These are phyloP conservation scores for Eurosta solidaginis DNA, from an alignment of 1,140 invertebrate genomes.

Conservation along the genomic window DNA sequence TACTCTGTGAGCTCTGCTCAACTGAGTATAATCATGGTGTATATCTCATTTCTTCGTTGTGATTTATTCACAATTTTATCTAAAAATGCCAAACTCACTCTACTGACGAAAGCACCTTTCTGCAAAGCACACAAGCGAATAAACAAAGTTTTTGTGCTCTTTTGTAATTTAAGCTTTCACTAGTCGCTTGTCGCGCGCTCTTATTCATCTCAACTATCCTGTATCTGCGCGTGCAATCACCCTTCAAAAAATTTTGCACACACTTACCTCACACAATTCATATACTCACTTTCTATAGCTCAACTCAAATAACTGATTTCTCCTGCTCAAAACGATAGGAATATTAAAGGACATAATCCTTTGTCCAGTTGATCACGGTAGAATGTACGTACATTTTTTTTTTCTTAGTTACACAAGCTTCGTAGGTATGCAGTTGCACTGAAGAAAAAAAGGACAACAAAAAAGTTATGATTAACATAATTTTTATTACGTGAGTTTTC, in stretches of 20 bases:
- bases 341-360: slow-evolving; percentile 24
- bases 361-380: slow-evolving; percentile 3
- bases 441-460: slow-evolving; percentile 41
- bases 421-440: background rate
- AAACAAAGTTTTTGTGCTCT: too few species aligned
- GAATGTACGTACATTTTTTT: background rate
- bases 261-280: background rate
- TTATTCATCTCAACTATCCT: background rate
- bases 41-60: slow-evolving; percentile 16
- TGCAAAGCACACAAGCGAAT: background rate
- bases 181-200: background rate
- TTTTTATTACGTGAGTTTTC: slow-evolving; percentile 60
- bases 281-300: background rate
- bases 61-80: slow-evolving; percentile 26
- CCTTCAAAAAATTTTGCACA: slow-evolving; percentile 7
- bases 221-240: slow-evolving; percentile 11
- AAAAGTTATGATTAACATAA: slow-evolving; percentile 58
- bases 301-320: background rate
- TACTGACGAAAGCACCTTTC: background rate
- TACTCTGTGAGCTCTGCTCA: too few species aligned
- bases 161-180: background rate
- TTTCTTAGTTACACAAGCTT: background rate
- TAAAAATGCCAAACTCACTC: background rate
- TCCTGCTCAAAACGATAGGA: background rate
- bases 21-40: too few species aligned